Conservation (phyloP, 2,888 invertebrate genomes). For the Polydrusus cervinus region DNA sequence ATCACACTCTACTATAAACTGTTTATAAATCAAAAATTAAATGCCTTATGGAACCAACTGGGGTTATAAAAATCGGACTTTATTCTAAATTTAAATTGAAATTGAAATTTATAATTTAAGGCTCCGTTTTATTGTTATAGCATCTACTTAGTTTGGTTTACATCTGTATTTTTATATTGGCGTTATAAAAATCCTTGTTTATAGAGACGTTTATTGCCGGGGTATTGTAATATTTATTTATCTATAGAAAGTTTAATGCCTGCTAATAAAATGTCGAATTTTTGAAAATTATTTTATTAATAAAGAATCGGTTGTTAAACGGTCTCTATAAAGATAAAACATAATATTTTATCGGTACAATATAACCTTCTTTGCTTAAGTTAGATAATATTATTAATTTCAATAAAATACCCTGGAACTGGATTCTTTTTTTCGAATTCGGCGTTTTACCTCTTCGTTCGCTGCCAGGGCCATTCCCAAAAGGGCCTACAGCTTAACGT, state of each 20-base stretch:
- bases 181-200: conserved; percentile 20
- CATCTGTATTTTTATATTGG: conserved; percentile 33
- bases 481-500: no score
- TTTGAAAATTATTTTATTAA: conserved; percentile 17
- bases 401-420: no score
- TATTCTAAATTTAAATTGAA: conserved; percentile 26
- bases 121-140: conserved; percentile 25
- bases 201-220: conserved; percentile 20
- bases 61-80: conserved; percentile 23
- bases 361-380: neutral
- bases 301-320: neutral
- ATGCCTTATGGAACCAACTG: conserved; percentile 39
- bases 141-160: conserved; percentile 9
- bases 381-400: no score
- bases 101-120: conserved; percentile 28
- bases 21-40: conserved; percentile 39
- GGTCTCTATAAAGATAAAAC: neutral
- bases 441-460: no score
- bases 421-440: no score
- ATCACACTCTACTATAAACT: conserved; percentile 20
- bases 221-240: conserved; percentile 22
- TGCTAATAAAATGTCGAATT: conserved; percentile 12
- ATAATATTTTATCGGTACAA: no score
- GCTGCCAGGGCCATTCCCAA: no score
- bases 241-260: conserved; percentile 5